Conservation (phyloP, 92 coral and sea anemone genomes). For the Phenganax subtilis region DNA sequence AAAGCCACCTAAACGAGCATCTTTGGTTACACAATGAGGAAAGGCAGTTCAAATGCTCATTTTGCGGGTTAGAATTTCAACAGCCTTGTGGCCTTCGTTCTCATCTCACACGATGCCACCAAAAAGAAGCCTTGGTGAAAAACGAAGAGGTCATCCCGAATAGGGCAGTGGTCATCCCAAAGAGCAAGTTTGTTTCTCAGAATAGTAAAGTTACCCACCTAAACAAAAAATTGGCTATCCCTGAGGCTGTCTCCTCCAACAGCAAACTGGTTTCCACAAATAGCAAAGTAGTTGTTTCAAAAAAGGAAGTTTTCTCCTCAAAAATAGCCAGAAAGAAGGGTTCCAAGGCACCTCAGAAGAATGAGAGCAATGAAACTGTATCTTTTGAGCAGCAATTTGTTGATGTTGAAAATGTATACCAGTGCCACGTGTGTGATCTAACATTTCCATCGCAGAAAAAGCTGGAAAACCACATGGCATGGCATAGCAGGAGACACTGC, state of each 20-base stretch:
- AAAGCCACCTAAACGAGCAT: neutral
- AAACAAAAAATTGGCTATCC: too few relatives aligned
- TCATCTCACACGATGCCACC: neutral
- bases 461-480: neutral
- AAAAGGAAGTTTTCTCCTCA: too few relatives aligned
- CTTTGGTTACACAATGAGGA: neutral
- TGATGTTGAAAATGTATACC: neutral
- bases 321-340: too few relatives aligned
- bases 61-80: neutral
- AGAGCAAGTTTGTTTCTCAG: too few relatives aligned
- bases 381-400: neutral
- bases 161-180: too few relatives aligned
- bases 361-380: too few relatives aligned
- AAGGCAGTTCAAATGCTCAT: neutral
- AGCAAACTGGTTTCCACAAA: too few relatives aligned
- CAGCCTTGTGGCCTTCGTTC: neutral
- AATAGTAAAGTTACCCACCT: too few relatives aligned
- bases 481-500: neutral
- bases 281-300: too few relatives aligned
- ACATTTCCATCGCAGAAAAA: neutral
- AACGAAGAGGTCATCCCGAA: neutral
- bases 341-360: too few relatives aligned
- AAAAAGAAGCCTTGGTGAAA: neutral
- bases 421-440: neutral
- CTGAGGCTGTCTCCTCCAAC: too few relatives aligned